Evolutionary conservation across 2,888 invertebrate species (phyloP).

Genomic region (Anthoptus insignis): DNA sequence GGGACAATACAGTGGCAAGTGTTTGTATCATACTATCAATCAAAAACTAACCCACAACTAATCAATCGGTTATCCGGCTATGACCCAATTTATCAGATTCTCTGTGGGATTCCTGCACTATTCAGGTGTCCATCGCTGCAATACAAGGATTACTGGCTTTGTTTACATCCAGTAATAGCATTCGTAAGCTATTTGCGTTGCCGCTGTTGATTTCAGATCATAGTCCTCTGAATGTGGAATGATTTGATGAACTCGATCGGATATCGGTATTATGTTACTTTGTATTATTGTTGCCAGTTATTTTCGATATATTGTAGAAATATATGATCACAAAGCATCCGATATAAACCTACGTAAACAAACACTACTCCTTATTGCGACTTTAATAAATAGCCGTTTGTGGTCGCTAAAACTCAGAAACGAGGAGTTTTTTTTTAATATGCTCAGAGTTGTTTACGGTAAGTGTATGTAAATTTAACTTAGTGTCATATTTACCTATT

Average conservation of each 20-base stretch:
- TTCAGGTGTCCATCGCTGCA: slow-evolving; percentile 19
- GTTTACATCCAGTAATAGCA: slow-evolving; percentile 32
- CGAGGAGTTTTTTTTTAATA: too few species aligned
- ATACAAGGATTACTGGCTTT: slow-evolving; percentile 31
- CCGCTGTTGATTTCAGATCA: slow-evolving; percentile 26
- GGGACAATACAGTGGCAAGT: too few species aligned
- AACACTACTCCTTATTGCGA: too few species aligned
- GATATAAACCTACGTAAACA: too few species aligned
- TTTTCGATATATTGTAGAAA: background rate
- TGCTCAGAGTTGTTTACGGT: too few species aligned
- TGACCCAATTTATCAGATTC: slow-evolving; percentile 34
- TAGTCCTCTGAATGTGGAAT: slow-evolving; percentile 21
- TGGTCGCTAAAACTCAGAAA: too few species aligned
- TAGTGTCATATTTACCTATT: too few species aligned
- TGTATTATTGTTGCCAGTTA: background rate
- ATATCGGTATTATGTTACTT: slow-evolving; percentile 2
- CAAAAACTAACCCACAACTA: slow-evolving; percentile 12
- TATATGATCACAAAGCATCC: too few species aligned
- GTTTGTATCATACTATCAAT: slow-evolving; percentile 1
- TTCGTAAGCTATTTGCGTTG: slow-evolving; percentile 35
- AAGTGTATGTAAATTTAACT: too few species aligned
- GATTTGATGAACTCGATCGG: slow-evolving; percentile 11
- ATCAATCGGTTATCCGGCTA: slow-evolving; percentile 27
- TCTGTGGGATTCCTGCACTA: slow-evolving; percentile 21
- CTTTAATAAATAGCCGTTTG: too few species aligned